Percentiles rank a stretch among this genome's conserved stretches.
phyloP scores from a whole-genome alignment of 1,140 invertebrate genomes.

The Leptonema lineaticorne region DNA sequence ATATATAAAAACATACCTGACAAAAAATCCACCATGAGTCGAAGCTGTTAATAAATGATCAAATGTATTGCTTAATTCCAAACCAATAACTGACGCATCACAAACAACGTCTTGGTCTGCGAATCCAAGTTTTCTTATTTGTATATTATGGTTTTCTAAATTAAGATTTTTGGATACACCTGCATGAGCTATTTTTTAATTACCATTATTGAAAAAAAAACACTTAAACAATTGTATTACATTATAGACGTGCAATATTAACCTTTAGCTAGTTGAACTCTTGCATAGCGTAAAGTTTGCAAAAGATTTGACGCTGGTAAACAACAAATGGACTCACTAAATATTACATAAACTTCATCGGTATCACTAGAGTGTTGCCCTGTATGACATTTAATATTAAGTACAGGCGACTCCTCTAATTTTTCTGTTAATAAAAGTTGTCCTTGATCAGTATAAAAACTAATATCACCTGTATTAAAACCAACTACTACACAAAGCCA shows the following conservation, averaged over 20 bases:
- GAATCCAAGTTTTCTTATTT: conserved; percentile 83
- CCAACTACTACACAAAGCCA: conserved; percentile 93
- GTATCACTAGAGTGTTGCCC: conserved; percentile 61
- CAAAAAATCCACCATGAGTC: conserved; percentile 74
- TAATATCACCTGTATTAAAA: conserved; percentile 78
- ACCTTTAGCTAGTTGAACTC: conserved; percentile 80
- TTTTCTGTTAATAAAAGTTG: conserved; percentile 79
- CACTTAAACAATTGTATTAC: conserved; percentile 2
- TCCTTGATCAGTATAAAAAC: conserved; percentile 88
- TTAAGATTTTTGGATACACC: conserved; percentile 61
- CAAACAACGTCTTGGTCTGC: conserved; percentile 72
- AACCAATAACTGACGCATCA: conserved; percentile 78
- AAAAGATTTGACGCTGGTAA: conserved; percentile 83
- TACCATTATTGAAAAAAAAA: neutral
- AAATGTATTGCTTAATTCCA: conserved; percentile 75
- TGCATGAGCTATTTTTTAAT: conserved; percentile 65
- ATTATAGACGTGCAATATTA: conserved; percentile 45
- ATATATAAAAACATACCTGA: conserved; percentile 46
- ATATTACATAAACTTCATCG: conserved; percentile 86
- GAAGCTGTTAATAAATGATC: conserved; percentile 84
- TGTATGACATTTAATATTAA: conserved; percentile 80
- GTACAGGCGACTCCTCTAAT: conserved; percentile 79
- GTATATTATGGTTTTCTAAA: conserved; percentile 55
- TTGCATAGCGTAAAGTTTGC: conserved; percentile 74
- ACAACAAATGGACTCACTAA: conserved; percentile 73